phyloP scores from a whole-genome alignment of 2,797 vertebrate genomes.

The Clarias platycephalus region DNA sequence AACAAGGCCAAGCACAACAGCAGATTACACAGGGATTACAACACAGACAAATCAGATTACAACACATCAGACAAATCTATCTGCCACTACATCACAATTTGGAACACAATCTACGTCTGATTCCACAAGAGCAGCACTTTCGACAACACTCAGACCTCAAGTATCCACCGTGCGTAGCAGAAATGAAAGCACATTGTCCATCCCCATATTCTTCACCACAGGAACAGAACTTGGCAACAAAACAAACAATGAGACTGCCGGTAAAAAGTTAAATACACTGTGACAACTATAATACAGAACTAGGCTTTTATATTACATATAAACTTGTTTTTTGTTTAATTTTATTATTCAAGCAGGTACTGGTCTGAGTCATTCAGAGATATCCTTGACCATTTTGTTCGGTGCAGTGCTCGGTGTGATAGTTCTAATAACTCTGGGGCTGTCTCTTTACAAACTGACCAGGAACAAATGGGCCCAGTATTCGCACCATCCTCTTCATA shows the following conservation, averaged over 20 bases:
- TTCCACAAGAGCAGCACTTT: conserved; percentile 17
- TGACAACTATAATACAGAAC: conserved; percentile 27
- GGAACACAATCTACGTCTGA: conserved; percentile 10
- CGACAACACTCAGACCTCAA: conserved; percentile 40
- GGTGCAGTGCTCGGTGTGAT: conserved; percentile 66
- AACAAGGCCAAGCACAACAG: conserved; percentile 13
- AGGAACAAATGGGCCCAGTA: conserved; percentile 73
- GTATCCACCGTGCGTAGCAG: conserved; percentile 40
- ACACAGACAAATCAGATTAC: conserved; percentile 15
- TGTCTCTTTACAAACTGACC: conserved; percentile 61
- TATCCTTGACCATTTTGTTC: conserved; percentile 72
- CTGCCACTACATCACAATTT: conserved; percentile 19
- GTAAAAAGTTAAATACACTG: background rate
- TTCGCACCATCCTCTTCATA: conserved; percentile 73
- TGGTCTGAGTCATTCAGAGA: conserved; percentile 67
- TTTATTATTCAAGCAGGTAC: conserved; percentile 28
- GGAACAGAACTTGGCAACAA: conserved; percentile 18
- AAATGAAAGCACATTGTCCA: conserved; percentile 45
- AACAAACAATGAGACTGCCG: conserved; percentile 23
- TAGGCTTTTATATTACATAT: background rate
- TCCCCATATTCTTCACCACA: conserved; percentile 18
- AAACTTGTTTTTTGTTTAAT: background rate
- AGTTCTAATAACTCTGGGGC: conserved; percentile 56
- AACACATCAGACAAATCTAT: conserved; percentile 13
- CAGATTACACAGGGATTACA: conserved; percentile 1